phyloP scores from a whole-genome alignment of 2,888 invertebrate genomes.

The Odontocolon sp. region DNA sequence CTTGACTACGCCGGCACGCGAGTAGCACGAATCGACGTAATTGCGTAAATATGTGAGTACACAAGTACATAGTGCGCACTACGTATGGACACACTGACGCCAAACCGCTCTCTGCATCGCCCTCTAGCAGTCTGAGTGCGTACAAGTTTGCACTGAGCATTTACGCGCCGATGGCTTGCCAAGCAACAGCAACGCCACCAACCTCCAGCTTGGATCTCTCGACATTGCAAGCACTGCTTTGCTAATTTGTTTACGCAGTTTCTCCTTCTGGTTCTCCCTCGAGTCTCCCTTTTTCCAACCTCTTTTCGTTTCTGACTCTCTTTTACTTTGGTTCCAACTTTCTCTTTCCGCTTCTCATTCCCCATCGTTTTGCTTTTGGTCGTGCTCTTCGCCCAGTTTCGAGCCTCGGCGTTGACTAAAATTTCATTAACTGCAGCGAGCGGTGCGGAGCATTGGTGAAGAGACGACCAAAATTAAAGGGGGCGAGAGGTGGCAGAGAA shows the following conservation, averaged over 20 bases:
- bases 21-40: conserved; percentile 40
- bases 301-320: conserved; percentile 13
- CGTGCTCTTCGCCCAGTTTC: conserved; percentile 16
- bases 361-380: conserved; percentile 39
- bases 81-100: neutral
- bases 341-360: conserved; percentile 10
- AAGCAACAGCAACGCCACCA: conserved; percentile 15
- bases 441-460: neutral
- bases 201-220: conserved; percentile 47
- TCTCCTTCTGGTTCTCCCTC: conserved; percentile 52
- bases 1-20: conserved; percentile 28
- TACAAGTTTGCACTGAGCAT: conserved; percentile 54
- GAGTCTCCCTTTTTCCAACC: conserved; percentile 37
- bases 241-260: conserved; percentile 71
- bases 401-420: conserved; percentile 35
- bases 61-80: too few relatives aligned
- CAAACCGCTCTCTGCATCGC: neutral
- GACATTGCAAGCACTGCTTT: conserved; percentile 55
- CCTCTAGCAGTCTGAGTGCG: conserved; percentile 45
- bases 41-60: conserved; percentile 45
- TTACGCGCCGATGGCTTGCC: conserved; percentile 54
- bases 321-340: conserved; percentile 9
- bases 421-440: conserved; percentile 55
- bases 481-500: conserved; percentile 44
- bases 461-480: conserved; percentile 27